Percentiles rank a stretch among this genome's conserved stretches.
Conservation (phyloP, 2,113 vertebrate species). For the Atrichornis clamosus region DNA sequence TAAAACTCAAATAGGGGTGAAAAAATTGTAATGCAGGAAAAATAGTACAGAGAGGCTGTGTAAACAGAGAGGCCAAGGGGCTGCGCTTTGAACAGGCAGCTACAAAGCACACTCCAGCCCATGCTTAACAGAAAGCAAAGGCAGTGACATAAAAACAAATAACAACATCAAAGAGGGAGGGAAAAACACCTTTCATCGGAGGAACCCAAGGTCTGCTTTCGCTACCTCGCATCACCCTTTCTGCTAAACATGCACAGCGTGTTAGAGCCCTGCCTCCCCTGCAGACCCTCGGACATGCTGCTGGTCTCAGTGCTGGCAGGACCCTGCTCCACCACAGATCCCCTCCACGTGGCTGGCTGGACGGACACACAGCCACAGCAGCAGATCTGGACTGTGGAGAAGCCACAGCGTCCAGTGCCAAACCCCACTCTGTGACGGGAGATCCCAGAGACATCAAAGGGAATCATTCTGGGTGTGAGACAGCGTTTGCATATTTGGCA, state of each 20-base stretch:
- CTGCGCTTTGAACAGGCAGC: constrained; percentile 9
- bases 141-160: background rate
- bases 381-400: fast-evolving
- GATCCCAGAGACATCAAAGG: background rate
- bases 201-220: background rate
- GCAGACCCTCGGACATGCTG: fast-evolving
- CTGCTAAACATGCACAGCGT: background rate
- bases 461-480: background rate
- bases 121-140: constrained; percentile 11
- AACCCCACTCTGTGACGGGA: background rate
- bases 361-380: background rate
- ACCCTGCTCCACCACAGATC: background rate
- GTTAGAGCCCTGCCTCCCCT: background rate
- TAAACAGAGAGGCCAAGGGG: background rate
- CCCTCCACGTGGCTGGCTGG: fast-evolving
- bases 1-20: background rate
- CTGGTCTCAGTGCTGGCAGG: background rate
- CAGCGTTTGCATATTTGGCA: background rate
- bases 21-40: background rate
- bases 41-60: background rate
- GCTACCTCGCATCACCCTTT: background rate
- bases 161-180: background rate
- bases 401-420: background rate
- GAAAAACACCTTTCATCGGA: background rate
- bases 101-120: background rate